Evolutionary conservation across 2,888 invertebrate genomes (phyloP).

Genomic region (Bellardia pandia): DNA sequence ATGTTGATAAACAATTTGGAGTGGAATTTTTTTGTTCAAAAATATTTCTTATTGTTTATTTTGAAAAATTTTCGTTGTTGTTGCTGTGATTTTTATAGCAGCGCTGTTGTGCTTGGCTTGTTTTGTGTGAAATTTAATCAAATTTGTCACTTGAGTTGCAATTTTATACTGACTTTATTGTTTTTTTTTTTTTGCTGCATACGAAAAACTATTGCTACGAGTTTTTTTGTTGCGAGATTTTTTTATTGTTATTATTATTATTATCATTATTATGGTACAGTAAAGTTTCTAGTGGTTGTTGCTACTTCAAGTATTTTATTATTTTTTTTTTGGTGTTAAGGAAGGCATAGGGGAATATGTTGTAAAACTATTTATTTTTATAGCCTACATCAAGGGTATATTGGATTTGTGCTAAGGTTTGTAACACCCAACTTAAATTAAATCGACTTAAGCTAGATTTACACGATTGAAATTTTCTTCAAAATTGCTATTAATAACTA

Average conservation of each 20-base stretch:
- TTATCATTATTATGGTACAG: background rate
- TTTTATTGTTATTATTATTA: background rate
- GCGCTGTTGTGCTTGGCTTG: slow-evolving; percentile 35
- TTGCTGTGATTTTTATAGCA: slow-evolving; percentile 8
- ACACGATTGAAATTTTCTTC: no score
- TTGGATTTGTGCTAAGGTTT: no score
- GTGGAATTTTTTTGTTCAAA: slow-evolving; percentile 6
- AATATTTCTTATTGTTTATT: background rate
- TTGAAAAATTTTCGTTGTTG: background rate
- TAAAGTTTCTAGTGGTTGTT: slow-evolving; percentile 17
- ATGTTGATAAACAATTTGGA: slow-evolving; percentile 33
- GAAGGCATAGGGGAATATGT: no score
- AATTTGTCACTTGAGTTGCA: slow-evolving; percentile 68
- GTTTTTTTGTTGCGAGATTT: background rate
- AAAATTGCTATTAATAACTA: no score
- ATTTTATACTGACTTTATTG: slow-evolving; percentile 32
- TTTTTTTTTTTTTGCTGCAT: background rate
- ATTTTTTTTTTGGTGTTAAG: background rate
- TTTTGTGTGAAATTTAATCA: slow-evolving; percentile 68
- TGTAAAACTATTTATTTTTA: no score
- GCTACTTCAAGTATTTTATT: background rate
- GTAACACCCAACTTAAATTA: no score
- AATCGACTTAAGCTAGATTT: no score
- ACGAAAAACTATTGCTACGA: slow-evolving; percentile 11
- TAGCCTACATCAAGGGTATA: no score